These are phyloP conservation scores for Cirrhinus molitorella DNA, from an alignment of 2,797 vertebrate species.

Conservation along the genomic window DNA sequence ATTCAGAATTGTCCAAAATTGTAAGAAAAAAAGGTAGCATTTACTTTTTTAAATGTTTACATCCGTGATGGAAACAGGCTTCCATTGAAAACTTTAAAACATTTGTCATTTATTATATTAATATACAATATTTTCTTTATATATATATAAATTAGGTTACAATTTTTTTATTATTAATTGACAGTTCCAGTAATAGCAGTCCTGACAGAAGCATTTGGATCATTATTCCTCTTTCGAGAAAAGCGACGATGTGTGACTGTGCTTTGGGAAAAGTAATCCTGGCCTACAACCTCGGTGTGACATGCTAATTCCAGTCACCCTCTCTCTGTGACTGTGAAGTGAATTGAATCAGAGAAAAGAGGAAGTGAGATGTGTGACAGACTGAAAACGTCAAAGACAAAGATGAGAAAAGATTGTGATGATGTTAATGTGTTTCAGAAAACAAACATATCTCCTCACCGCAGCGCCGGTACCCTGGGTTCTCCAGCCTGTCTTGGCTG, in stretches of 20 bases:
- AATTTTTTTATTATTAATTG: neutral
- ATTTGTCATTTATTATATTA: too few relatives aligned
- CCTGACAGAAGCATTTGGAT: slow-evolving; percentile 58
- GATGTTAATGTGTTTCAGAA: slow-evolving; percentile 55
- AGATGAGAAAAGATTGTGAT: slow-evolving; percentile 33
- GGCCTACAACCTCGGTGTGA: slow-evolving; percentile 36
- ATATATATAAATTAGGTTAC: too few relatives aligned
- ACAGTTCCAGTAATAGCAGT: slow-evolving; percentile 40
- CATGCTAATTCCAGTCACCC: slow-evolving; percentile 46
- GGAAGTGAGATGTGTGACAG: slow-evolving; percentile 17
- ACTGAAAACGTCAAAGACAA: slow-evolving; percentile 21
- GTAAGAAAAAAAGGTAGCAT: too few relatives aligned
- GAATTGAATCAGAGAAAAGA: slow-evolving; percentile 17
- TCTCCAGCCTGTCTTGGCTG: neutral
- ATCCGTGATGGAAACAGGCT: too few relatives aligned
- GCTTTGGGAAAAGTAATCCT: slow-evolving; percentile 45
- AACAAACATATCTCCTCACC: slow-evolving; percentile 62
- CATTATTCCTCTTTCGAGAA: slow-evolving; percentile 42
- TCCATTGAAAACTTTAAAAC: too few relatives aligned
- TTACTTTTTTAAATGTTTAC: too few relatives aligned
- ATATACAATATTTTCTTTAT: too few relatives aligned
- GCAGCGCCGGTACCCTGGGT: slow-evolving; percentile 38
- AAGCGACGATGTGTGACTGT: slow-evolving; percentile 41
- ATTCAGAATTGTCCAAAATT: too few relatives aligned
- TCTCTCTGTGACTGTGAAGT: slow-evolving; percentile 30